Evolutionary conservation across 1,140 invertebrate genomes (phyloP).

Genomic region (Pygmarrhopalites habei): DNA sequence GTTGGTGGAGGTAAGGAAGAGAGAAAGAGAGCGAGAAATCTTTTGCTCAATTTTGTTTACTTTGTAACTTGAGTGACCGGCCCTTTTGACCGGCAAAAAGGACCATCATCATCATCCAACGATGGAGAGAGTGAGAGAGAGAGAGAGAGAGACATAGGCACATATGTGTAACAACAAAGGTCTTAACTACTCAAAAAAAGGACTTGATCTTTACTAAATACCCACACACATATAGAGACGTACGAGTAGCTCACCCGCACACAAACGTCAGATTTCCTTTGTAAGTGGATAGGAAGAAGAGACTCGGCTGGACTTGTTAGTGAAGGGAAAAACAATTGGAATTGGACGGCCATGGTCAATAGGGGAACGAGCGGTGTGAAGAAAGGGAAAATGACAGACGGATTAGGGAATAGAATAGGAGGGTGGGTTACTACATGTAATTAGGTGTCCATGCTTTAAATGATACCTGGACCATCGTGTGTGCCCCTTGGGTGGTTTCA

Average conservation of each 20-base stretch:
- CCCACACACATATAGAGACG: neutral
- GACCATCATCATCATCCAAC: too few species aligned
- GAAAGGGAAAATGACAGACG: constrained; percentile 7
- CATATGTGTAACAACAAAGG: too few species aligned
- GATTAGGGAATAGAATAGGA: constrained; percentile 9
- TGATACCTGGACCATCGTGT: neutral
- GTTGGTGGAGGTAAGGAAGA: too few species aligned
- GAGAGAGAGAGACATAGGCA: too few species aligned
- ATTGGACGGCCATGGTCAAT: neutral
- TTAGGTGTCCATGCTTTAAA: constrained; percentile 4
- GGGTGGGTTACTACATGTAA: constrained; percentile 2
- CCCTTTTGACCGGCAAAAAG: too few species aligned
- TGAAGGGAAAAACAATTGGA: too few species aligned
- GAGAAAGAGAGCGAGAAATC: too few species aligned
- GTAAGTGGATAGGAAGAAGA: neutral
- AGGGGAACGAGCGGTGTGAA: neutral
- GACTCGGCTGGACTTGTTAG: too few species aligned
- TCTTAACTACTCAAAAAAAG: too few species aligned
- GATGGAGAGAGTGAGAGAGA: too few species aligned
- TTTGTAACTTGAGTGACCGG: too few species aligned
- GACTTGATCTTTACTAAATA: neutral
- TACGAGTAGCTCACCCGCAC: neutral
- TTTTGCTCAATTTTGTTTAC: too few species aligned
- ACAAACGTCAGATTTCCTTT: neutral
- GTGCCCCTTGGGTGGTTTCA: constrained; percentile 4